Percentiles rank a stretch among this genome's conserved stretches.
Conservation (phyloP, 35 echinoderm and acorn worm species). For the Ptychodera flava region DNA sequence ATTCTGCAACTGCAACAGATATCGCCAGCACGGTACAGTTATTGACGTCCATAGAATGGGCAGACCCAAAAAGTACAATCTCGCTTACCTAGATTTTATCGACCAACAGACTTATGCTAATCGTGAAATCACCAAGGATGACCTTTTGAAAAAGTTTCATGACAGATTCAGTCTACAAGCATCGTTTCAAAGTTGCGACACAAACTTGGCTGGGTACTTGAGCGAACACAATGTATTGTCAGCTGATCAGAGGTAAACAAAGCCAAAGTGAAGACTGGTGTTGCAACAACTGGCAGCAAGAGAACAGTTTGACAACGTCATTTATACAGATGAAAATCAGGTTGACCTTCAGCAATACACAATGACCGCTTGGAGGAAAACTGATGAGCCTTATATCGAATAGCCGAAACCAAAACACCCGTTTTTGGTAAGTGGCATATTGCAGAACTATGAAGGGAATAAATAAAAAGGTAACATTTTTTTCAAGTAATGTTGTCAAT, state of each 20-base stretch:
- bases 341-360: constrained; percentile 40
- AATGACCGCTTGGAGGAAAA: constrained; percentile 3
- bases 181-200: constrained; percentile 13
- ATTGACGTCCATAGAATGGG: neutral
- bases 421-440: no score
- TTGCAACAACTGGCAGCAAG: neutral
- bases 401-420: constrained; percentile 17
- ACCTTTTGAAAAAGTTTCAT: neutral
- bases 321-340: constrained; percentile 52
- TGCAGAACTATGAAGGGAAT: no score
- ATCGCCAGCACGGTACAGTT: no score
- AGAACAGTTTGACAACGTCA: constrained; percentile 42
- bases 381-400: neutral
- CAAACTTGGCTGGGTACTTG: constrained; percentile 23
- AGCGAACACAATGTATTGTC: constrained; percentile 9
- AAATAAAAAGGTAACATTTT: no score
- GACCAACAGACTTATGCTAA: neutral
- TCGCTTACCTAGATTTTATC: neutral
- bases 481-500: no score
- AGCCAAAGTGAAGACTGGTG: constrained; percentile 4
- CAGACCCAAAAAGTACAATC: neutral
- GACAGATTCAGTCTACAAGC: neutral
- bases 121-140: neutral
- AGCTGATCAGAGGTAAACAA: neutral
- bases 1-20: no score